phyloP scores from a whole-genome alignment of 2,888 invertebrate genomes.

The Fragum whitleyi region DNA sequence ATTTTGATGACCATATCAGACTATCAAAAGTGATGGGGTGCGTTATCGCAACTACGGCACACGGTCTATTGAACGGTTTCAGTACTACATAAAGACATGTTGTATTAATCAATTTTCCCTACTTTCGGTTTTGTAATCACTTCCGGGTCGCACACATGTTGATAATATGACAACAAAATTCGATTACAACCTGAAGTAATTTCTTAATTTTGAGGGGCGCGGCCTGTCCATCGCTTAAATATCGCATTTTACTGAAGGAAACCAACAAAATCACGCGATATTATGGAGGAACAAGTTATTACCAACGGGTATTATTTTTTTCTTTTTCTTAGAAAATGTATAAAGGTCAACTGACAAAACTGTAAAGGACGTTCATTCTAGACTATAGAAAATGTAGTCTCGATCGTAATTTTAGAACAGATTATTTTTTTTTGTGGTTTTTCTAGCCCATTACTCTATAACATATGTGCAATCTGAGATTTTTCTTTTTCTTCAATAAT shows the following conservation, averaged over 20 bases:
- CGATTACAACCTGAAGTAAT: background rate
- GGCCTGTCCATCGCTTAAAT: background rate
- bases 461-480: too few species aligned
- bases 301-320: conserved; percentile 11
- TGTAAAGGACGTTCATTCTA: background rate
- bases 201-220: background rate
- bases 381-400: background rate
- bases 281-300: background rate
- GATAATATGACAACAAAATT: background rate
- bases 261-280: background rate
- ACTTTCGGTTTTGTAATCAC: conserved; percentile 2
- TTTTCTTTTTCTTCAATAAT: too few species aligned
- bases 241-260: background rate
- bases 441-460: too few species aligned
- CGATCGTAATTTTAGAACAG: background rate
- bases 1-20: too few species aligned
- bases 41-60: too few species aligned
- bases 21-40: too few species aligned
- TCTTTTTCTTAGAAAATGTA: too few species aligned
- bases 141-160: conserved; percentile 12
- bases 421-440: too few species aligned
- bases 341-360: background rate
- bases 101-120: background rate
- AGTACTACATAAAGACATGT: background rate
- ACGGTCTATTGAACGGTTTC: background rate